Evolutionary conservation across 2,888 invertebrate species (phyloP).

Genomic region (Pyrgus malvae): DNA sequence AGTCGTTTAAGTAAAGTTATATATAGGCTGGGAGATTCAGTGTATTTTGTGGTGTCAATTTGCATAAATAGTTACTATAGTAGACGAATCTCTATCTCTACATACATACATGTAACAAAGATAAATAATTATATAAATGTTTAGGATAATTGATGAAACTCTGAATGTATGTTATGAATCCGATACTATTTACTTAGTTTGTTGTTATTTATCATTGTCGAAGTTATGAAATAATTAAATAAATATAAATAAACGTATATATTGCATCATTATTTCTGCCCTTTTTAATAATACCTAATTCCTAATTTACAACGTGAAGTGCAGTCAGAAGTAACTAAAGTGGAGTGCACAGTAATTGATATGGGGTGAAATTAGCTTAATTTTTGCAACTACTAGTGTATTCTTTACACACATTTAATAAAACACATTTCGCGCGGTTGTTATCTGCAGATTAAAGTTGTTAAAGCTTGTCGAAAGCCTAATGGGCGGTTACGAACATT

Average conservation of each 20-base stretch:
- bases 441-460: too few relatives aligned
- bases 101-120: constrained; percentile 63
- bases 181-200: constrained; percentile 58
- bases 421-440: too few relatives aligned
- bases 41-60: constrained; percentile 53
- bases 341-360: too few relatives aligned
- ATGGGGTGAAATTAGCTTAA: too few relatives aligned
- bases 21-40: constrained; percentile 57
- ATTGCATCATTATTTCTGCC: constrained; percentile 16
- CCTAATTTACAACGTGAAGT: too few relatives aligned
- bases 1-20: too few relatives aligned
- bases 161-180: constrained; percentile 62
- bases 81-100: constrained; percentile 48
- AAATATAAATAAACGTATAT: constrained; percentile 63
- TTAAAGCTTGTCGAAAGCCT: too few relatives aligned
- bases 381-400: too few relatives aligned
- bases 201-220: constrained; percentile 64
- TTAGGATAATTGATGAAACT: constrained; percentile 50
- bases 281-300: constrained; percentile 3
- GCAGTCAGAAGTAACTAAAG: too few relatives aligned
- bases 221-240: constrained; percentile 65
- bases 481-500: too few relatives aligned
- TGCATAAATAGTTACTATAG: constrained; percentile 37
- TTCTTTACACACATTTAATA: too few relatives aligned
- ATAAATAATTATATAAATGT: constrained; percentile 31